Evolutionary conservation across 2,113 vertebrate genomes (phyloP).

Genomic region (Axis porcinus): DNA sequence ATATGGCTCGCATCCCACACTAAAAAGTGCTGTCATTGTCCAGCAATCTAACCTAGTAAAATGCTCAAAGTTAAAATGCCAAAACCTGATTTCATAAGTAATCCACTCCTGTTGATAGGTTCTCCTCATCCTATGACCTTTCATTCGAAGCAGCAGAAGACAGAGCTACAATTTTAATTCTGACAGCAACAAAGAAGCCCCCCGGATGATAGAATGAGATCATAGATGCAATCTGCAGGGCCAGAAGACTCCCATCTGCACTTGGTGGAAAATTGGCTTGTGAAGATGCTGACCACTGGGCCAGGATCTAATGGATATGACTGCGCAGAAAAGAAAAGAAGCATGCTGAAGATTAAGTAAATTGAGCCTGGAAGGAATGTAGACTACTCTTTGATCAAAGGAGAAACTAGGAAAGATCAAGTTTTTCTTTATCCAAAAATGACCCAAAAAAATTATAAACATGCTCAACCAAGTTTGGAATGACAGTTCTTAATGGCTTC

Average conservation of each 20-base stretch:
- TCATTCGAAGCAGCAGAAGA: conserved; percentile 1
- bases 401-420: not conserved
- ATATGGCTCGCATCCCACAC: not conserved
- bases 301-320: not conserved
- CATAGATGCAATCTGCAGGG: not conserved
- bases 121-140: not conserved
- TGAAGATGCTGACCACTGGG: not conserved
- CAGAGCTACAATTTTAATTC: not conserved
- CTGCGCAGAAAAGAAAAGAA: not conserved
- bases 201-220: conserved; percentile 11
- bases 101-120: not conserved
- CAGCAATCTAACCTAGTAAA: not conserved
- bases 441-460: not conserved
- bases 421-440: not conserved
- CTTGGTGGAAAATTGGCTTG: conserved; percentile 34
- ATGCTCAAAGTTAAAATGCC: conserved; percentile 37
- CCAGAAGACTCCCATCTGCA: conserved; percentile 21
- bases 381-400: not conserved
- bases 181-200: not conserved
- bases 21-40: not conserved
- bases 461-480: not conserved
- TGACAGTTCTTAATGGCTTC: not conserved
- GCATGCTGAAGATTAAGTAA: not conserved
- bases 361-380: not conserved
- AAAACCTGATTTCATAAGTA: not conserved